Conservation (phyloP, 1,140 invertebrate species). For the Drosophila nannoptera region DNA sequence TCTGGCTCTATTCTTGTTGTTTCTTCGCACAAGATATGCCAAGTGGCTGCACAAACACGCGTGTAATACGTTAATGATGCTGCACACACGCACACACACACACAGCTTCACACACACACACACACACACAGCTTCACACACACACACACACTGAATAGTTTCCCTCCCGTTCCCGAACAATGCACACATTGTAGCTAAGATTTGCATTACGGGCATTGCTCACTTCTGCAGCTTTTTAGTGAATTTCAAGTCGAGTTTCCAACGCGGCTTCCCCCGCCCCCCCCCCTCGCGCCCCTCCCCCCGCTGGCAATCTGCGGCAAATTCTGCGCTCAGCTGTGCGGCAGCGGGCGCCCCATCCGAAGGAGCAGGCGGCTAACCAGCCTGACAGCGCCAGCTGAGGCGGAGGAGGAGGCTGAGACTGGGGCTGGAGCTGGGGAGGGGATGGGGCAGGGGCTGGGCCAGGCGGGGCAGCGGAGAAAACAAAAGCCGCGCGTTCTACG, state of each 20-base stretch:
- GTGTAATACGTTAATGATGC: conserved; percentile 74
- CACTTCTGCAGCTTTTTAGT: conserved; percentile 45
- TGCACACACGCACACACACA: conserved; percentile 12
- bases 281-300: background rate
- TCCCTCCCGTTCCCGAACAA: conserved; percentile 1
- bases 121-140: background rate
- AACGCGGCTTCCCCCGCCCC: conserved; percentile 5
- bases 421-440: too few species aligned
- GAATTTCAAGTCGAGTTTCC: conserved; percentile 53
- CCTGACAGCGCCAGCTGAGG: conserved; percentile 8
- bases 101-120: conserved; percentile 1
- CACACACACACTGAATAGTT: background rate
- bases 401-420: background rate
- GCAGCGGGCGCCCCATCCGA: conserved; percentile 1
- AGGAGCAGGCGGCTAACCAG: conserved; percentile 7
- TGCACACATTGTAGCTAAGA: conserved; percentile 69
- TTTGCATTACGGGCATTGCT: conserved; percentile 73
- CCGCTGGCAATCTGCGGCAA: conserved; percentile 67
- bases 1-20: conserved; percentile 5
- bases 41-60: conserved; percentile 70
- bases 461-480: conserved; percentile 44
- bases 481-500: conserved; percentile 70
- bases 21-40: conserved; percentile 49
- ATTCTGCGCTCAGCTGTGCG: conserved; percentile 70
- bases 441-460: background rate